Conservation (phyloP, 2,888 invertebrate species). For the Epinotia nisella region DNA sequence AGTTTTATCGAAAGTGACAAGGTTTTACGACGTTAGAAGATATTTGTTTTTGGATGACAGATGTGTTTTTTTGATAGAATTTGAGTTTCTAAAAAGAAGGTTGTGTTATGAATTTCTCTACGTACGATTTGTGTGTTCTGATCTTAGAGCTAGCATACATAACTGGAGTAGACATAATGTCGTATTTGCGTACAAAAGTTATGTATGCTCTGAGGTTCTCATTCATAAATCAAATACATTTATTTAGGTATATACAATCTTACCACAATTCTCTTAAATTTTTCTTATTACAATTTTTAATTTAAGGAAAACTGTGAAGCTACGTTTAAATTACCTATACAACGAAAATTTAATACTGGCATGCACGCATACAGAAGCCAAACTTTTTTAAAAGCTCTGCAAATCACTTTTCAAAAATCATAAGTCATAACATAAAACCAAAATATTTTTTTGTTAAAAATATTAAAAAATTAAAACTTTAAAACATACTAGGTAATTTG, state of each 20-base stretch:
- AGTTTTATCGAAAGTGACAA: constrained; percentile 18
- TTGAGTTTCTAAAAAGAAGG: constrained; percentile 1
- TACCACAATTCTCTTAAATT: too few relatives aligned
- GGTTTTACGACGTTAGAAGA: neutral
- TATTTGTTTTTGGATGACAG: constrained; percentile 15
- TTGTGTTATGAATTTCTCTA: neutral
- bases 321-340: neutral
- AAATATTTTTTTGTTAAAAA: neutral
- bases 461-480: neutral
- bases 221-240: neutral
- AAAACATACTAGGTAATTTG: neutral
- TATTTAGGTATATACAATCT: neutral
- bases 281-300: neutral
- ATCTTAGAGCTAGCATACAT: too few relatives aligned
- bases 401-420: constrained; percentile 17
- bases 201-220: too few relatives aligned
- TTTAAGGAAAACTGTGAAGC: neutral
- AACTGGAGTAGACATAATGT: too few relatives aligned
- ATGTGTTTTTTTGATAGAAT: neutral
- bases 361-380: neutral
- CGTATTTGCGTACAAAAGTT: too few relatives aligned
- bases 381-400: neutral
- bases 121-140: neutral
- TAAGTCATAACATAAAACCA: too few relatives aligned
- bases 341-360: neutral